phyloP scores from a whole-genome alignment of 2,888 invertebrate species.

The Troides oblongomaculatus region DNA sequence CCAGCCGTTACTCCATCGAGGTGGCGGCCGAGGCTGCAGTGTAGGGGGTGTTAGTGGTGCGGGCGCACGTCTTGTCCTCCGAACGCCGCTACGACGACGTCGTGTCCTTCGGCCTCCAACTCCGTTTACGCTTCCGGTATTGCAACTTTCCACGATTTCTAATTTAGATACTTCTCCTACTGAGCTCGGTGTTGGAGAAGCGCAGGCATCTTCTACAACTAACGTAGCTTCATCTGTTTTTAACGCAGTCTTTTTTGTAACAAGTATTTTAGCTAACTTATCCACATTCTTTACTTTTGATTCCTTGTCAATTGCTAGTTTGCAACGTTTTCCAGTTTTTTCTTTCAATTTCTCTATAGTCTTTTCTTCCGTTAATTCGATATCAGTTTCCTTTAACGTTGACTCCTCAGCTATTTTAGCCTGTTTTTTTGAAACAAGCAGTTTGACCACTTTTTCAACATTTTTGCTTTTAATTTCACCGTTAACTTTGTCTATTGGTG shows the following conservation, averaged over 20 bases:
- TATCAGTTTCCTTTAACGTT: slow-evolving; percentile 16
- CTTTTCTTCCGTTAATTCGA: slow-evolving; percentile 30
- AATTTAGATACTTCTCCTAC: slow-evolving; percentile 38
- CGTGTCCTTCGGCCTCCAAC: slow-evolving; percentile 35
- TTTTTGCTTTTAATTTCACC: slow-evolving; percentile 38
- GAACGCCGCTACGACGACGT: slow-evolving; percentile 44
- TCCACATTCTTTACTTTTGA: slow-evolving; percentile 65
- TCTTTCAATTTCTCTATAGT: slow-evolving; percentile 34
- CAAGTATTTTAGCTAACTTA: slow-evolving; percentile 68
- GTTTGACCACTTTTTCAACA: slow-evolving; percentile 41
- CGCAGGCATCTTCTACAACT: slow-evolving; percentile 48
- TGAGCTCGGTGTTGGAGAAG: slow-evolving; percentile 43
- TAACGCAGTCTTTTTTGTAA: slow-evolving; percentile 68
- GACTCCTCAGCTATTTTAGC: slow-evolving; percentile 31
- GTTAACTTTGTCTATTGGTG: slow-evolving; percentile 32
- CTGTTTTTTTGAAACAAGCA: slow-evolving; percentile 42
- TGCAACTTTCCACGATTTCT: slow-evolving; percentile 55
- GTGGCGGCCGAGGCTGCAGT: slow-evolving; percentile 50
- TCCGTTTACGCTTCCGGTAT: slow-evolving; percentile 44
- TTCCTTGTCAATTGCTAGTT: slow-evolving; percentile 50
- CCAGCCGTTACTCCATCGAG: slow-evolving; percentile 94
- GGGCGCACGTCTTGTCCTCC: slow-evolving; percentile 41
- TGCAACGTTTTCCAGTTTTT: slow-evolving; percentile 51
- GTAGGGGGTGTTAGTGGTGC: slow-evolving; percentile 39
- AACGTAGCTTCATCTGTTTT: slow-evolving; percentile 64